A percentile compares a stretch with the other conserved stretches of the same genome.
phyloP scores from a whole-genome alignment of 2,888 invertebrate species.

The Watsonalla binaria region DNA sequence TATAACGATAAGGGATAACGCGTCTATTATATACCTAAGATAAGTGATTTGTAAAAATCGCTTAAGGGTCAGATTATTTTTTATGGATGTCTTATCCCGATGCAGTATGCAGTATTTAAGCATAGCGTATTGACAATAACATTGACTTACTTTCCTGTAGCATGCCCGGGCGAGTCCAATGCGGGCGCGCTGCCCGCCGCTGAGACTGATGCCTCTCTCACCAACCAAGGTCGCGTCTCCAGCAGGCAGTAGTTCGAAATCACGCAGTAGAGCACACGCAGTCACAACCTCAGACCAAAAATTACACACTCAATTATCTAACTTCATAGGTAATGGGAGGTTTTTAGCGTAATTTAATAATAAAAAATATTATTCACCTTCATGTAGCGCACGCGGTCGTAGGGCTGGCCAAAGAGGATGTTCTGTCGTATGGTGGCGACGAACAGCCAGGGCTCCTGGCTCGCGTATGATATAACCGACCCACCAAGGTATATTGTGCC shows the following conservation, averaged over 20 bases:
- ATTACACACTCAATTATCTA: slow-evolving; percentile 8
- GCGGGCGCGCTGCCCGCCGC: slow-evolving; percentile 89
- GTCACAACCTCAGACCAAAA: slow-evolving; percentile 62
- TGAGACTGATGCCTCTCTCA: slow-evolving; percentile 86
- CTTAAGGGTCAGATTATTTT: no score
- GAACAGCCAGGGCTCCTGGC: slow-evolving; percentile 90
- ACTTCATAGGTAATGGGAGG: neutral
- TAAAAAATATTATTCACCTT: slow-evolving; percentile 43
- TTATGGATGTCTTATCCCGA: no score
- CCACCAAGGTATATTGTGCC: slow-evolving; percentile 82
- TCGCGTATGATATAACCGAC: slow-evolving; percentile 81
- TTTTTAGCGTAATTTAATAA: neutral
- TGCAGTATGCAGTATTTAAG: no score
- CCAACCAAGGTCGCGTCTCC: slow-evolving; percentile 88
- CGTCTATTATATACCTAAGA: no score
- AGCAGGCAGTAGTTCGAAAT: slow-evolving; percentile 83
- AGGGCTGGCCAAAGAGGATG: slow-evolving; percentile 85
- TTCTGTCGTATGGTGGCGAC: slow-evolving; percentile 86
- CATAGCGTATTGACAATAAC: no score
- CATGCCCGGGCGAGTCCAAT: slow-evolving; percentile 87
- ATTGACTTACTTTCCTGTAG: slow-evolving; percentile 83
- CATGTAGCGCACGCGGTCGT: slow-evolving; percentile 71
- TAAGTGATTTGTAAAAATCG: no score
- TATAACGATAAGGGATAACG: no score
- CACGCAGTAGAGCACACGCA: slow-evolving; percentile 81